phyloP scores from a whole-genome alignment of 2,113 vertebrate genomes.

The Mionectes macconnelli region DNA sequence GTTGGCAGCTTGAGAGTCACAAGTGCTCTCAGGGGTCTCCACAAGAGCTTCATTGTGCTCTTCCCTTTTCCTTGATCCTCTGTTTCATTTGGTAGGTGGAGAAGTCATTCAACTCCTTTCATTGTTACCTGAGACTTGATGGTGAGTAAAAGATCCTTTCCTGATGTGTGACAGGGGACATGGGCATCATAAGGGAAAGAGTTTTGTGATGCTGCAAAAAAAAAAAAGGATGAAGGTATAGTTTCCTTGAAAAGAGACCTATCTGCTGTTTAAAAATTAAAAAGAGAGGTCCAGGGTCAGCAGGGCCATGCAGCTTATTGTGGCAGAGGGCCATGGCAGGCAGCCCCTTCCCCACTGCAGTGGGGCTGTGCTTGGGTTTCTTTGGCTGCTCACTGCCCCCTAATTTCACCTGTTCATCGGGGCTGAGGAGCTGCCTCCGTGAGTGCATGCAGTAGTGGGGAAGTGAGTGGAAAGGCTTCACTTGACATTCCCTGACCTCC shows the following conservation, averaged over 20 bases:
- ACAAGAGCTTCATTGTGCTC: not conserved
- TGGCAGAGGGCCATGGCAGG: fast-evolving
- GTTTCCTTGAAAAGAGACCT: not conserved
- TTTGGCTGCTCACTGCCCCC: not conserved
- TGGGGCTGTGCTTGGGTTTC: not conserved
- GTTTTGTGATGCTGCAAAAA: not conserved
- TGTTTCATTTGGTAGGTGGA: not conserved
- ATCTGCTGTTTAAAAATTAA: not conserved
- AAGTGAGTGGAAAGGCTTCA: constrained; percentile 72
- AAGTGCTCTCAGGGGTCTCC: fast-evolving
- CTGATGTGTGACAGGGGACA: too few relatives aligned
- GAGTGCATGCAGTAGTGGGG: not conserved
- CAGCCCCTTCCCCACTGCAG: not conserved
- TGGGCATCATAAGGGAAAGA: fast-evolving
- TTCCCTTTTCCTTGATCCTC: not conserved
- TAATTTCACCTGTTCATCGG: not conserved
- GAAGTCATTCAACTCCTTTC: not conserved
- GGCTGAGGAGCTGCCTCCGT: constrained; percentile 3
- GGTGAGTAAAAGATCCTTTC: not conserved
- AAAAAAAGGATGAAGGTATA: not conserved
- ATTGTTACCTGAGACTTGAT: not conserved
- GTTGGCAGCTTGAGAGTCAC: not conserved
- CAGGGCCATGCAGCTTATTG: not conserved
- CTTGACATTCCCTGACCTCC: constrained; percentile 76
- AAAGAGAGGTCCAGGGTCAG: not conserved